A percentile compares a stretch with the other conserved stretches of the same genome.
phyloP scores from a whole-genome alignment of 53 echinoderm and acorn worm genomes.

The Holothuria leucospilota region DNA sequence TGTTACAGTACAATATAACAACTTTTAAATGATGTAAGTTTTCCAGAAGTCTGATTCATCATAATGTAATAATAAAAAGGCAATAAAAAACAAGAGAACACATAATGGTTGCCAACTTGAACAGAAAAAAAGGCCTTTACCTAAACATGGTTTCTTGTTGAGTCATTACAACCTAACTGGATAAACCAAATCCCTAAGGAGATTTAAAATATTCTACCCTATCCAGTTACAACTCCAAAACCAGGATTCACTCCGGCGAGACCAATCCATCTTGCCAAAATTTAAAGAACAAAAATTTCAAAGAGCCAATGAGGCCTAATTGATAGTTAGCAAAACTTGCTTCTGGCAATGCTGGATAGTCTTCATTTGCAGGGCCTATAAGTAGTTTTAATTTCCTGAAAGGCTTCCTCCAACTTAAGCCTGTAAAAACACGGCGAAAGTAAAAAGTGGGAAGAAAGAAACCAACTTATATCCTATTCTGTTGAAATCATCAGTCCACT shows the following conservation, averaged over 20 bases:
- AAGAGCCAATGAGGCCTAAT: conserved; percentile 53
- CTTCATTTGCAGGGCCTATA: conserved; percentile 19
- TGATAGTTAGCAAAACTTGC: conserved; percentile 49
- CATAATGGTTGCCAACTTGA: conserved; percentile 19
- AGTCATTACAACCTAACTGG: conserved; percentile 42
- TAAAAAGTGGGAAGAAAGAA: conserved; percentile 3
- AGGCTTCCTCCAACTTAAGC: conserved; percentile 34
- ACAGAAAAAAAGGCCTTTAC: not conserved
- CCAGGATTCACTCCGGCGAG: conserved; percentile 36
- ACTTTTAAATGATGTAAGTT: conserved; percentile 2
- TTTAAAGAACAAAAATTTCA: conserved; percentile 29
- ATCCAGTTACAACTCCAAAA: conserved; percentile 34
- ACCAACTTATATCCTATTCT: conserved; percentile 28
- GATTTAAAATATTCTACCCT: conserved; percentile 44
- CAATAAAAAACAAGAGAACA: not conserved
- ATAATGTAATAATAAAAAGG: not conserved
- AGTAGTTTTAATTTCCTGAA: conserved; percentile 59
- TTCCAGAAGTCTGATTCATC: conserved; percentile 7
- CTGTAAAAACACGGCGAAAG: conserved; percentile 41
- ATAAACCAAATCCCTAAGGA: conserved; percentile 38
- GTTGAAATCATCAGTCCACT: conserved; percentile 32
- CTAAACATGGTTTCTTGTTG: conserved; percentile 42
- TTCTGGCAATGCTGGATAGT: conserved; percentile 29
- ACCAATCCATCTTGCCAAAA: conserved; percentile 49
- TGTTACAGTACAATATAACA: too few relatives aligned